A percentile compares a stretch with the other conserved stretches of the same genome.
Evolutionary conservation across 2,113 vertebrate genomes (phyloP).

Genomic region (Megaceryle torquata): DNA sequence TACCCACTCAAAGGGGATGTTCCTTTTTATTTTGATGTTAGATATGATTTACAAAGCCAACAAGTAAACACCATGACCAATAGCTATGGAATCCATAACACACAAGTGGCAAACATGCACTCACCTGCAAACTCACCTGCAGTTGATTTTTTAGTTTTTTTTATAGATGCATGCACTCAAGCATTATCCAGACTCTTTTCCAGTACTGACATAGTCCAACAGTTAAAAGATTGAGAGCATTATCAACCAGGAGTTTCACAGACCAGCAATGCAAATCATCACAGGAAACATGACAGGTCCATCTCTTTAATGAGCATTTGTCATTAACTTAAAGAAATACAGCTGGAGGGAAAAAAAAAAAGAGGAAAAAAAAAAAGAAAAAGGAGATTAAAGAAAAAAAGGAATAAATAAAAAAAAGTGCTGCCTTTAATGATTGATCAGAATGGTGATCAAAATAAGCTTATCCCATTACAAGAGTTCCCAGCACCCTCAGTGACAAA

Average conservation of each 20-base stretch:
- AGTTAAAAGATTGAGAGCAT: background rate
- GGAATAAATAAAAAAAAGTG: background rate
- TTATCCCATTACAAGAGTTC: background rate
- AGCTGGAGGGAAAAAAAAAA: rapidly evolving
- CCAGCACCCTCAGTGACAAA: background rate
- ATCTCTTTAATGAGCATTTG: background rate
- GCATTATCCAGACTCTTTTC: background rate
- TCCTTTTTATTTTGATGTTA: background rate
- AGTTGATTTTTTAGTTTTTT: background rate
- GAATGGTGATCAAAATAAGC: background rate
- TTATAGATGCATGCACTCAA: background rate
- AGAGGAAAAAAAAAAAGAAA: background rate
- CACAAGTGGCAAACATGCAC: background rate
- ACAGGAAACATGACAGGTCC: background rate
- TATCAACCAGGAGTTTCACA: background rate
- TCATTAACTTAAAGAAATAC: background rate
- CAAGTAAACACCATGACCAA: background rate
- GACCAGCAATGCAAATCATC: background rate
- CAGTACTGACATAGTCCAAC: background rate
- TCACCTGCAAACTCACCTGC: background rate
- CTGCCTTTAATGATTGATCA: background rate
- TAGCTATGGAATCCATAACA: background rate
- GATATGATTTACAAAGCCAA: background rate
- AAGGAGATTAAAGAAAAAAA: too few species aligned
- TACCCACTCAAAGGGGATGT: background rate